Base-by-base conservation (phyloP, 2,888 invertebrate species). In the Drosophila niveifrons region DNA sequence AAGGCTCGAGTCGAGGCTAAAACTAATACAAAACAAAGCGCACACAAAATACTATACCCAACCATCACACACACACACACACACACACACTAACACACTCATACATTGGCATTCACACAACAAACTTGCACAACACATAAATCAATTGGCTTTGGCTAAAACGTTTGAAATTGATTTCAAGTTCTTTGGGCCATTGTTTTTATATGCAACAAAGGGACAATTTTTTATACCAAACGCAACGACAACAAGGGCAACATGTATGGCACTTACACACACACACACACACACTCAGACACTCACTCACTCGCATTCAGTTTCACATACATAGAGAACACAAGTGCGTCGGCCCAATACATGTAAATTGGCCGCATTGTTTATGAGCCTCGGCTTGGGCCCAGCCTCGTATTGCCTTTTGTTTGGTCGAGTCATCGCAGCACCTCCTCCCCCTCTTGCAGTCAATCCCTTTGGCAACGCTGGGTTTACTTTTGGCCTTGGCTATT, bases 131-230 rank as follows among this genome's bases (percentile, higher is more conserved):
- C 71, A 65, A 31, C 63, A 68, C 61, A 78, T 86, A 86, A 84
- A 86, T 84, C 84, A 84, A 84, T 84, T 84, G 84, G 84, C 79
- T 86, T 86, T 80, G 77, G 76, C 81, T 86, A 84, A 84, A 84
- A 86, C 81, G 87, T 74, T 86, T 72, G 82, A 85, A 85, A 85
- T 85, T 85, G 84, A 85, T 87, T 85, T 87, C 80, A 75, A 83
- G 87, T 84, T 84, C 87, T 86, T 81, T 70, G 78, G 82, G 65
- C 78, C 85, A 87, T 85, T 85, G 85, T 87, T 84, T 83, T 81
- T 84, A 86, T 86, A 78, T 80, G 83, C 84, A 84, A 84, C 87
- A 87, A 84, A 84, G 82, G 84, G 75, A 87, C 82, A 81, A 87
- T 87, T 84, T 84, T 87, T 87, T 81, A 84, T 87, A 18, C 51